Percentiles rank a stretch among this genome's conserved stretches.
Conservation (phyloP, 2,797 vertebrate genomes). For the Typhlichthys subterraneus region DNA sequence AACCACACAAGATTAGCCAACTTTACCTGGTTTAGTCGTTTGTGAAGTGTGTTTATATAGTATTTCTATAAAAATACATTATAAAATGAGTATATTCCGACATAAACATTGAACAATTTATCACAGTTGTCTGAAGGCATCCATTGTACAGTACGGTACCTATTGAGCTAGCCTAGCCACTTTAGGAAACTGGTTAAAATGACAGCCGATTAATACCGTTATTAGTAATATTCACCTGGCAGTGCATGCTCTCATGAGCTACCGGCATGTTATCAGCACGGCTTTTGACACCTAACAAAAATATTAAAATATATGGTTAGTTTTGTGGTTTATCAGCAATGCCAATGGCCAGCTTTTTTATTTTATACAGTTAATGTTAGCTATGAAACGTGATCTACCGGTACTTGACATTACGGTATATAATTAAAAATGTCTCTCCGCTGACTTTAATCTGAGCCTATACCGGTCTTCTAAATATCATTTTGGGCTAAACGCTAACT, state of each 20-base stretch:
- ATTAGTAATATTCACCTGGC: constrained; percentile 22
- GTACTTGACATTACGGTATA: rapidly evolving
- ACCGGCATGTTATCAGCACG: background rate
- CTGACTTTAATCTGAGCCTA: constrained; percentile 49
- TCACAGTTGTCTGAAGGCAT: background rate
- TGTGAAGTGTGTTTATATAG: background rate
- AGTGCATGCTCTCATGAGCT: background rate
- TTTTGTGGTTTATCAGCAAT: background rate
- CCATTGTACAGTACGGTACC: background rate
- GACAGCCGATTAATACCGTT: constrained; percentile 24
- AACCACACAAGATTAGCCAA: constrained; percentile 3
- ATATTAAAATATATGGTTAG: background rate
- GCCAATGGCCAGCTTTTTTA: background rate
- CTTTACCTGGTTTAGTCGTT: background rate
- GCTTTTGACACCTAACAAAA: constrained; percentile 4
- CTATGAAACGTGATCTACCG: rapidly evolving
- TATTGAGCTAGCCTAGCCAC: background rate
- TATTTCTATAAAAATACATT: background rate
- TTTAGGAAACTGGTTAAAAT: constrained; percentile 14
- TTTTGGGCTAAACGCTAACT: constrained; percentile 49
- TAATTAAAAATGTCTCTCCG: background rate
- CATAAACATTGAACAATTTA: background rate
- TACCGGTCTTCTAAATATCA: constrained; percentile 22
- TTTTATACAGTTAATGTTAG: background rate
- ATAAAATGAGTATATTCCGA: no score